Evolutionary conservation across 2,888 invertebrate genomes (phyloP), one percentile per base, ranked within the genome.

Genomic region (Cerastoderma edule): DNA sequence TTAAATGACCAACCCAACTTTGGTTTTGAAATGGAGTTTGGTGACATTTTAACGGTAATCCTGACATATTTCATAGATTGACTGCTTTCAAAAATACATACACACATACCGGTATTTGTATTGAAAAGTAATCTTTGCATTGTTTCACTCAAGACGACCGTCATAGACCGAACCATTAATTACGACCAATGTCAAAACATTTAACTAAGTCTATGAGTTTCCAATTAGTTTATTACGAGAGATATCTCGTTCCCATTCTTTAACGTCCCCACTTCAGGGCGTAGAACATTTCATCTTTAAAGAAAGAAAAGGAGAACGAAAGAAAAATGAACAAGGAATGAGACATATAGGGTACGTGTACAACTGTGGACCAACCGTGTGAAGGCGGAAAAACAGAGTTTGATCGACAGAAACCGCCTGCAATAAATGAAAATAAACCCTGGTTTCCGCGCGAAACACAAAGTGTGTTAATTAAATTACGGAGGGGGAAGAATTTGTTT

Each of bases 391-490:
- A 50, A 50, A 50, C 50, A 50, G 50, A 50, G 22, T 50, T 50
- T 50, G 50, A 50, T 50, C 50, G 22, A 50, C 50, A 50, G n/a
- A 22, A 50, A 50, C 19, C 24, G 4, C 39, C 39, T 39, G 33
- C 60, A 72, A 73, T 72, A 66, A 77, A 77, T 69, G 73, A 73
- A 77, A 70, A 72, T 72, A 69, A 77, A 70, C 50, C 77, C 39
- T 53, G n/a, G 64, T 66, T 75, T 64, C 56, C 72, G 65, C 69
- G 63, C 63, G 75, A 73, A 73, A 76, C 67, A 76, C 76, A 76
- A 80, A 73, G 73, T 76, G 73, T 77, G 80, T 77, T 80, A 80
- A 80, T 80, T 63, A 67, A 64, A 74, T 80, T 74, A 80, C 66
- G 54, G 54, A 32, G 39, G 65, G 48, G 53, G 67, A 74, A 68